Base-by-base conservation (phyloP, 2,888 invertebrate species). In the Drosophila prostipennis region DNA sequence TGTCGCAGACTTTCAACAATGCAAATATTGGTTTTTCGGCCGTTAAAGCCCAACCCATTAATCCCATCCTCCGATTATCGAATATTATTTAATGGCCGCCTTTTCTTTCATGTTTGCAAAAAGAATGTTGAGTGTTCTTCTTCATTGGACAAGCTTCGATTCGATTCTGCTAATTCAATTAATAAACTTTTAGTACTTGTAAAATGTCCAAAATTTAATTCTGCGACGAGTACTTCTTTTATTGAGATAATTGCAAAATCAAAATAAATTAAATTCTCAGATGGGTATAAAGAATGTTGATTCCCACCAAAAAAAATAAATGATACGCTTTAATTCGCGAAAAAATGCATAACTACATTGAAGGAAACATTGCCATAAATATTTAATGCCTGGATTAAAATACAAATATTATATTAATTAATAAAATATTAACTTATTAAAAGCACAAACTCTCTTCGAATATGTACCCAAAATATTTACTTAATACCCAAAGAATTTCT, bases 1-100 rank as follows among this genome's bases (percentile, higher is more conserved):
- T 74, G 52, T 69, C 61, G 52, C 52, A 74, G 61, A 74, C 74
- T 74, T 74, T 69, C 56, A 69, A 42, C 74, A 56, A 51, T 53
- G 52, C 64, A 75, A 74, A 75, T 75, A 75, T 74, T 73, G 68
- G 57, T 60, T 59, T 74, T 74, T 14, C 11, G 55, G 42, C 69
- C 52, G 45, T 23, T 19, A 32, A 10, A n/a, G n/a, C 49, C 14
- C 16, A 10, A 2, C 14, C 36, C 53, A 16, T 56, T 56, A 51
- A 52, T 16, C 26, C 49, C 5, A 14, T 14, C 32, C 34, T 29
- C 1, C 19, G 32, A n/a, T 49, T 16, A 39, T 42, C 48, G 40
- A 16, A 39, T 60, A 73, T 68, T 74, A 56, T 73, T 73, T 73
- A 74, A 73, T 73, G 60, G 74, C 68, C 56, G 43, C 53, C 56